These are phyloP conservation scores for Diarsia rubi DNA, from an alignment of 2,888 invertebrate species.

Conservation along the genomic window DNA sequence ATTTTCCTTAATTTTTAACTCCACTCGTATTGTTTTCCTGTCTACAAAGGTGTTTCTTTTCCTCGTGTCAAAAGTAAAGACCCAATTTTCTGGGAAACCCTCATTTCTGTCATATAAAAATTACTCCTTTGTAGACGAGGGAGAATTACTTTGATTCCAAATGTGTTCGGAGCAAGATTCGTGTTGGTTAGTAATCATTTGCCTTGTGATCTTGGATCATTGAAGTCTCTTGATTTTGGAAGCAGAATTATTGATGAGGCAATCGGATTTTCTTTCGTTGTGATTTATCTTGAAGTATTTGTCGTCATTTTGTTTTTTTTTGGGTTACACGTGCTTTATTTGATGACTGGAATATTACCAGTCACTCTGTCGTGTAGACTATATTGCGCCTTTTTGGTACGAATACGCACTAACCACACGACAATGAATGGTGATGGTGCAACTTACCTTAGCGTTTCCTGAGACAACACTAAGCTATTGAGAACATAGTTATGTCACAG, in stretches of 20 bases:
- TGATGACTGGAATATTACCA: not conserved
- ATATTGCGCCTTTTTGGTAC: not conserved
- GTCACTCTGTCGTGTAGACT: not conserved
- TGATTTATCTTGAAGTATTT: not conserved
- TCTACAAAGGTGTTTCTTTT: conserved; percentile 47
- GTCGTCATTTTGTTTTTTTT: not conserved
- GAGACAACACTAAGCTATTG: not conserved
- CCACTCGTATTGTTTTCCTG: conserved; percentile 49
- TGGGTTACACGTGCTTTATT: not conserved
- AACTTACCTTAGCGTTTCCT: no score
- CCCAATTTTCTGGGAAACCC: conserved; percentile 39
- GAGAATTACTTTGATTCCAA: conserved; percentile 42
- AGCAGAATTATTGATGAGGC: conserved; percentile 30
- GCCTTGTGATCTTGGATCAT: conserved; percentile 42
- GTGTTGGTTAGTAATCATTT: conserved; percentile 25
- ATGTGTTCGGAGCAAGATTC: conserved; percentile 11
- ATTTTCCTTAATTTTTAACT: conserved; percentile 49
- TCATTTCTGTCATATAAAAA: conserved; percentile 45
- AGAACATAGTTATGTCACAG: not conserved
- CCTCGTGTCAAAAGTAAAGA: conserved; percentile 38
- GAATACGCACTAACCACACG: no score
- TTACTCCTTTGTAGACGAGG: conserved; percentile 40
- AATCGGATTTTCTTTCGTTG: not conserved
- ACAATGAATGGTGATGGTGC: no score
- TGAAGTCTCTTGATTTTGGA: conserved; percentile 26